Percentiles rank a stretch among this genome's conserved stretches.
These are phyloP conservation scores for Gonioctena quinquepunctata DNA, from an alignment of 1,140 invertebrate species.

Conservation along the genomic window DNA sequence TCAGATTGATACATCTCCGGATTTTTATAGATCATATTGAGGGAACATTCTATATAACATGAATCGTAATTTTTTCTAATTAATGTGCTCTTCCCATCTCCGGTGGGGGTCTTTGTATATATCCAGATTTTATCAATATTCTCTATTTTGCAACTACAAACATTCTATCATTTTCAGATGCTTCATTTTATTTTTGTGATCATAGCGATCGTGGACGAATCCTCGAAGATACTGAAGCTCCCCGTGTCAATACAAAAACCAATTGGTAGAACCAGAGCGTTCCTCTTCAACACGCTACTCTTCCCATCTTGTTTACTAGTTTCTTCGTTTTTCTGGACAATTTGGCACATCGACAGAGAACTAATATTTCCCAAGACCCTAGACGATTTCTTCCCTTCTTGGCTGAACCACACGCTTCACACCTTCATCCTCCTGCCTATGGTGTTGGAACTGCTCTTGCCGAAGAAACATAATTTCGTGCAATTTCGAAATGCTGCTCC, in stretches of 20 bases:
- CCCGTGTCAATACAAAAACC: background rate
- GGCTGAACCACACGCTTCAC: conserved; percentile 33
- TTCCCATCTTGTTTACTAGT: conserved; percentile 32
- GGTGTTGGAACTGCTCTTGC: conserved; percentile 22
- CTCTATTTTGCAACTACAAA: no score
- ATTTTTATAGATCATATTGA: no score
- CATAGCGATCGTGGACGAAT: conserved; percentile 27
- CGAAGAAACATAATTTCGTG: conserved; percentile 17
- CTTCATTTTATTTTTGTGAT: conserved; percentile 31
- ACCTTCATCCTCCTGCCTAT: conserved; percentile 29
- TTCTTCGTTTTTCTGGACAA: conserved; percentile 25
- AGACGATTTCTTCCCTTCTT: conserved; percentile 29
- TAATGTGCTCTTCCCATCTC: no score
- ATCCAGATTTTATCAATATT: no score
- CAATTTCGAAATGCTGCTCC: conserved; percentile 11
- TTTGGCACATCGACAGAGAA: conserved; percentile 30
- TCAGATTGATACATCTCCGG: no score
- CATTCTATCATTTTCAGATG: conserved; percentile 19
- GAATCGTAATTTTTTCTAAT: no score
- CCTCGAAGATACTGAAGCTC: conserved; percentile 13
- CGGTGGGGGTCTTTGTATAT: no score
- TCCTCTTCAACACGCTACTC: conserved; percentile 24
- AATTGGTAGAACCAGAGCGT: conserved; percentile 14
- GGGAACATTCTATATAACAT: no score
- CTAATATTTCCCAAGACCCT: conserved; percentile 29